phyloP scores from a whole-genome alignment of 2,113 vertebrate species.

The Crotalus horridus region DNA sequence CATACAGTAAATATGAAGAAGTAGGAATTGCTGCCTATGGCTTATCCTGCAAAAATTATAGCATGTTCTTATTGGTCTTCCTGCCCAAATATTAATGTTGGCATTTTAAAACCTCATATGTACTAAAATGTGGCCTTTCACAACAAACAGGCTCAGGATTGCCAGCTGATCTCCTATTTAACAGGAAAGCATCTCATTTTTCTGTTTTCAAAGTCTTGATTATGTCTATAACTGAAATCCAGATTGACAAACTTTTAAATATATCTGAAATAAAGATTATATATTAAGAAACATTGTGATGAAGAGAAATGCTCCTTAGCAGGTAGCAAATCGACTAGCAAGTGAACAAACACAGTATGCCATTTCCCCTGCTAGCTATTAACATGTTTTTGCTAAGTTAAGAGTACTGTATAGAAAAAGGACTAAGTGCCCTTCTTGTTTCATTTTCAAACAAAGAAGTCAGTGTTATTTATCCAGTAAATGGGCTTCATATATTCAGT shows the following conservation, averaged over 20 bases:
- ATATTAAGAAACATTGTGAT: neutral
- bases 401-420: neutral
- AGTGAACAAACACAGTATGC: neutral
- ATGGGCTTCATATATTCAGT: neutral
- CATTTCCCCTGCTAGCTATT: neutral
- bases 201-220: neutral
- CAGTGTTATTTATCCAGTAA: neutral
- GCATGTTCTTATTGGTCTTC: neutral
- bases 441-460: neutral
- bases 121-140: neutral
- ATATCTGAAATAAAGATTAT: neutral
- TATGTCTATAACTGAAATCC: neutral
- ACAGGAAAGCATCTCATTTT: neutral
- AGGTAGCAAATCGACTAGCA: neutral
- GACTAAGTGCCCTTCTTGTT: neutral
- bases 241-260: neutral
- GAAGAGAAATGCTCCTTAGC: neutral
- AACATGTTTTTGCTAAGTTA: neutral
- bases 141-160: neutral
- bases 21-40: neutral
- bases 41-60: neutral
- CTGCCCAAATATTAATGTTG: neutral
- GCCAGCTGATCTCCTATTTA: neutral
- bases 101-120: neutral
- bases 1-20: neutral